Base-by-base conservation (phyloP, 2,888 invertebrate species). In the Melanargia galathea region DNA sequence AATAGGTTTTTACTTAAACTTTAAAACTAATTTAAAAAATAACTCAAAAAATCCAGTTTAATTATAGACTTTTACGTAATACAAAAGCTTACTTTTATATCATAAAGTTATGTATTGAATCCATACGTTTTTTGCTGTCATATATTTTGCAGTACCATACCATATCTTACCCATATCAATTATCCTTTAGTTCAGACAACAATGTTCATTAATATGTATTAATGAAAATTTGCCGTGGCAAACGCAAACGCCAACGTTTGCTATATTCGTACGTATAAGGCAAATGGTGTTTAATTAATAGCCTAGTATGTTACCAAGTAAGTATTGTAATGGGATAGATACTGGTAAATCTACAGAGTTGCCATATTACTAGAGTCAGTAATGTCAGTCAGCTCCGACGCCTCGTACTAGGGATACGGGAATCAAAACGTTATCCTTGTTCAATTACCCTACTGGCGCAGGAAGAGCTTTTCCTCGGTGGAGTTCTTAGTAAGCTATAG, bases 211-310 rank as follows among this genome's bases (percentile, higher is more conserved):
- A 60, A 60, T 64, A n/a, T n/a, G n/a, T n/a, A 64, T 64, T 60
- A 57, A 56, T 58, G 52, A 48, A 55, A 55, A 43, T 43, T 55
- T 24, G 24, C 55, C 55, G 40, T 55, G 16, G 40, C 22, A 35
- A 26, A 55, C 55, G 4, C 16, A 40, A 30, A 40, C 24, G 16
- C 38, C 40, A 40, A 10, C 22, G 33, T n/a, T 18, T 38, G 33
- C 18, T 52, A 38, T 59, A 16, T 16, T 40, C 38, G 2, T 49
- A 59, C 62, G n/a, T 55, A 59, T 63, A 63, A 58, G 63, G 63
- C 54, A 52, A 60, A 63, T 63, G 48, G 38, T 49, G 26, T 59
- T 55, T 63, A 63, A 63, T 63, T 63, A 60, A 60, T 63, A 54
- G 52, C 40, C 63, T 20, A 6, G 46, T 20, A 30, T 40, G 54